Percentiles rank a stretch among this genome's conserved stretches.
Conservation (phyloP, 2,888 invertebrate genomes). For the Steinernema hermaphroditum region DNA sequence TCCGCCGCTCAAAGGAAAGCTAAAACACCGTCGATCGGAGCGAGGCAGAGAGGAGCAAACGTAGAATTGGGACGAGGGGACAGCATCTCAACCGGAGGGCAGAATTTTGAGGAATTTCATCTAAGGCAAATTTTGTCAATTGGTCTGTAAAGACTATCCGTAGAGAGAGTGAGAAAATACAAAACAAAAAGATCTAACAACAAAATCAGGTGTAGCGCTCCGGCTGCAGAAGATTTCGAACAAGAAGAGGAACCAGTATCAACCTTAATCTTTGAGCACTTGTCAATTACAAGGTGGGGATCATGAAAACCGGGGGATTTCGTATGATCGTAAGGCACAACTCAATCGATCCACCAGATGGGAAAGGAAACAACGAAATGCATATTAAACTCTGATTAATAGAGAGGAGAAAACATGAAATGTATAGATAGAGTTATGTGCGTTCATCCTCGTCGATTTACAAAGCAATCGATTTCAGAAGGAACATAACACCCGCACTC, state of each 20-base stretch:
- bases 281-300: slow-evolving; percentile 7
- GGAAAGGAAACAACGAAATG: slow-evolving; percentile 11
- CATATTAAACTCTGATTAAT: neutral
- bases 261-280: slow-evolving; percentile 24
- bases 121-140: slow-evolving; percentile 16
- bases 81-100: slow-evolving; percentile 17
- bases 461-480: slow-evolving; percentile 40
- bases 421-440: slow-evolving; percentile 31
- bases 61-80: neutral
- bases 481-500: slow-evolving; percentile 48
- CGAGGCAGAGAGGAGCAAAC: neutral
- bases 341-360: slow-evolving; percentile 10
- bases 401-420: slow-evolving; percentile 16
- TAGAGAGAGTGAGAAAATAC: neutral
- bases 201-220: slow-evolving; percentile 26
- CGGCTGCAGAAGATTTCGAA: slow-evolving; percentile 28
- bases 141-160: neutral
- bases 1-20: neutral
- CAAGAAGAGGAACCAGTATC: slow-evolving; percentile 15
- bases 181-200: slow-evolving; percentile 18
- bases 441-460: slow-evolving; percentile 29
- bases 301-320: neutral
- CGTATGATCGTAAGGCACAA: slow-evolving; percentile 27
- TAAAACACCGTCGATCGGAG: neutral
- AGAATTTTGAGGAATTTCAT: slow-evolving; percentile 22